Base-by-base conservation (phyloP, 1,140 invertebrate genomes). In the Drosophila kepulauana region DNA sequence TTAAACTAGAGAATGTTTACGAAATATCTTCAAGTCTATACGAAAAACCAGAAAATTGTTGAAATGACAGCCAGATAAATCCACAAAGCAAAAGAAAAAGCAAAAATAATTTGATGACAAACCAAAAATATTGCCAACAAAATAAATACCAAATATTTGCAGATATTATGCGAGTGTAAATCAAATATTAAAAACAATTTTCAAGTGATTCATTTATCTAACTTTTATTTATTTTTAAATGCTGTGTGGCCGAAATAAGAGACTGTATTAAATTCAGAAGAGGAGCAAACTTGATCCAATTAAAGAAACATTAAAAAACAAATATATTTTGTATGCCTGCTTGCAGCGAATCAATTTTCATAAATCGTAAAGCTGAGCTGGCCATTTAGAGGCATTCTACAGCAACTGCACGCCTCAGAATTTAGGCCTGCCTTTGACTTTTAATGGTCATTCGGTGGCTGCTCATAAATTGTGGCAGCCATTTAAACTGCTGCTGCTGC, bases 381-480 rank as follows among this genome's bases (percentile, higher is more conserved):
- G 73, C 54, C 77, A 72, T 66, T 77, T 80, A 78, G 76, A 69
- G 63, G 67, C 79, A 72, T 62, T 35, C 62, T 61, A 25, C 13
- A 46, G 49, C 46, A 35, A 64, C 20, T 49, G 51, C 43, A 52
- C 63, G 65, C 56, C 54, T 62, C 59, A 52, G 64, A 74, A 81
- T 78, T 81, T 41, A 20, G 49, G 71, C 70, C 66, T 77, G 59
- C 45, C 51, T 87, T 58, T 11, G 54, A 58, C 46, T 79, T 87
- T 87, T 86, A 87, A 88, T 88, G 84, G 84, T 88, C 84, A 88
- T 84, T 84, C 74, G 46, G 84, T 69, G 84, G 77, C 66, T 79
- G 45, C 72, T 74, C 84, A 84, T 87, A 87, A 88, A 87, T 87
- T 87, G 43, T 54, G 49, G 41, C 20, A 67, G 68, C 81, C 82